Evolutionary conservation across 2,888 invertebrate genomes (phyloP).

Genomic region (Dicyrtoma fusca): DNA sequence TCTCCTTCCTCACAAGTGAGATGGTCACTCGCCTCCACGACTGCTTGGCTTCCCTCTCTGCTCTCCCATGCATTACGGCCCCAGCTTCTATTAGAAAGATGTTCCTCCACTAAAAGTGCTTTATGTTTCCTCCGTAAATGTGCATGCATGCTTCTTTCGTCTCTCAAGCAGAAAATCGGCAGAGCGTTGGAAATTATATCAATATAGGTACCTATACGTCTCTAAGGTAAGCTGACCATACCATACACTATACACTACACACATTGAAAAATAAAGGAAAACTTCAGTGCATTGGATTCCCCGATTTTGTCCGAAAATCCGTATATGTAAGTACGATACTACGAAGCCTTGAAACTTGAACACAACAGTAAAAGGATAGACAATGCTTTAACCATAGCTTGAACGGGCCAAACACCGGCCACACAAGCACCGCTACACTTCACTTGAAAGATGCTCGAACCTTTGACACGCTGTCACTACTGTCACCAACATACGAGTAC

Average conservation of each 20-base stretch:
- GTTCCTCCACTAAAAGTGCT: slow-evolving; percentile 1
- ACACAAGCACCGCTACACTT: neutral
- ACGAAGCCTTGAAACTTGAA: too few species aligned
- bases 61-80: slow-evolving; percentile 13
- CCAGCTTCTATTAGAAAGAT: slow-evolving; percentile 12
- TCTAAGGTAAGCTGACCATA: neutral
- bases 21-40: slow-evolving; percentile 24
- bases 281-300: neutral
- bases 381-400: too few species aligned
- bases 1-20: slow-evolving; percentile 24
- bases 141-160: too few species aligned
- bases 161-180: too few species aligned
- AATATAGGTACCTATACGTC: too few species aligned
- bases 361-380: too few species aligned
- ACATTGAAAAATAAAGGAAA: neutral
- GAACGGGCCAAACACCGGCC: too few species aligned
- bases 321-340: too few species aligned
- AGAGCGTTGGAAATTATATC: too few species aligned
- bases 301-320: too few species aligned
- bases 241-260: too few species aligned
- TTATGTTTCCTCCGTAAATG: too few species aligned
- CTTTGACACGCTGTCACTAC: slow-evolving; percentile 29
- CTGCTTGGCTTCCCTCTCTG: neutral
- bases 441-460: slow-evolving; percentile 25
- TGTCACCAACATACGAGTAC: slow-evolving; percentile 21